Conservation (phyloP, 2,797 vertebrate species). For the Champsocephalus esox region DNA sequence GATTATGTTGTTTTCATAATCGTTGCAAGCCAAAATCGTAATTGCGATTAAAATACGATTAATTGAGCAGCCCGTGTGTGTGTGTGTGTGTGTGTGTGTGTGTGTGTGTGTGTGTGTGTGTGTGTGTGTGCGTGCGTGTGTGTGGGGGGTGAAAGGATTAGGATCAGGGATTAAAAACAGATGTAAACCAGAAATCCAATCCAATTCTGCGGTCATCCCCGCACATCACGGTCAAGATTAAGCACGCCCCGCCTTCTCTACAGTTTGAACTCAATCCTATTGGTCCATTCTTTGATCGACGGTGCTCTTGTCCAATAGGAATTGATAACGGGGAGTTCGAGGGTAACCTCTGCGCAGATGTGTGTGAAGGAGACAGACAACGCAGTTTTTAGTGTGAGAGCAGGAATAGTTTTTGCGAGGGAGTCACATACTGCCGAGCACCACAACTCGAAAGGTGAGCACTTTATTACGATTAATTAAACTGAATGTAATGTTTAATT, state of each 20-base stretch:
- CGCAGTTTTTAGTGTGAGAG: slow-evolving; percentile 7
- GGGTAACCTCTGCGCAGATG: slow-evolving; percentile 54
- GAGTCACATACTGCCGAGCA: slow-evolving; percentile 19
- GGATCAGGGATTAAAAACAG: slow-evolving; percentile 66
- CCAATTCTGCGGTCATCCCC: slow-evolving; percentile 22
- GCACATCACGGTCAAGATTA: slow-evolving; percentile 50
- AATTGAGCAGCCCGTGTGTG: no score
- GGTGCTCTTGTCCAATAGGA: slow-evolving; percentile 52
- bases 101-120: no score
- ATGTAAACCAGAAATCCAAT: slow-evolving; percentile 59
- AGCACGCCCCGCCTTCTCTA: not conserved
- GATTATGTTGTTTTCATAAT: no score
- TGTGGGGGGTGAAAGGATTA: slow-evolving; percentile 57
- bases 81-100: no score
- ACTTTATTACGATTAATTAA: rapidly evolving
- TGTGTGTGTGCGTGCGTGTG: no score
- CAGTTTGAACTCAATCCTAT: rapidly evolving
- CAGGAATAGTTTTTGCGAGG: not conserved
- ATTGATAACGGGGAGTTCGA: not conserved
- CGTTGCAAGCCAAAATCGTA: no score
- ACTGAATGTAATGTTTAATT: rapidly evolving
- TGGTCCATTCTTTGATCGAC: slow-evolving; percentile 33
- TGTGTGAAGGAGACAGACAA: slow-evolving; percentile 6
- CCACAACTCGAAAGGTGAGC: slow-evolving; percentile 57
- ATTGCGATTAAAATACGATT: no score